Conservation (phyloP, 2,888 invertebrate species). For the Saturnia japonica region DNA sequence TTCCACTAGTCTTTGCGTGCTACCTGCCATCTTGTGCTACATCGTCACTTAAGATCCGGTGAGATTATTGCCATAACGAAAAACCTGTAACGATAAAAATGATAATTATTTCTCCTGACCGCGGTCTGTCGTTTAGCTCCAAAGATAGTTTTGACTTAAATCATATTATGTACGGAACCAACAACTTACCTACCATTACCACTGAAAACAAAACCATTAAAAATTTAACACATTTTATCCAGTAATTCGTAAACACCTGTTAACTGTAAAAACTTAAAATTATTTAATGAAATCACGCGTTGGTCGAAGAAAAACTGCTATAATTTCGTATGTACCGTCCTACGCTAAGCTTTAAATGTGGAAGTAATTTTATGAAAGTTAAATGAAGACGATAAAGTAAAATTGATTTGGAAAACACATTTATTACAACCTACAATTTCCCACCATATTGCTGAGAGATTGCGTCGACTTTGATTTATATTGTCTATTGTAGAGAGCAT, state of each 20-base stretch:
- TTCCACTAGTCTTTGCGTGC: too few species aligned
- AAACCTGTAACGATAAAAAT: too few species aligned
- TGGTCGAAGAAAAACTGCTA: background rate
- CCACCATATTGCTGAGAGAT: background rate
- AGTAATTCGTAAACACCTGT: conserved; percentile 30
- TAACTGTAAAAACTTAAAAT: conserved; percentile 27
- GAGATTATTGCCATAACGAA: too few species aligned
- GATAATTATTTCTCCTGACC: too few species aligned
- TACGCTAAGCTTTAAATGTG: conserved; percentile 19
- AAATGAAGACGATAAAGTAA: background rate
- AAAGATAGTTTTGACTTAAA: too few species aligned
- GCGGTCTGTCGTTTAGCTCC: too few species aligned
- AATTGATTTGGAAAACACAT: conserved; percentile 3
- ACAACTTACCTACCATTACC: background rate
- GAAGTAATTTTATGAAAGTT: background rate
- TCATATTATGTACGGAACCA: background rate
- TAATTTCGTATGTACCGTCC: conserved; percentile 3
- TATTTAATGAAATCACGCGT: background rate
- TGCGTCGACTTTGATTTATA: background rate
- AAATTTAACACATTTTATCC: conserved; percentile 13
- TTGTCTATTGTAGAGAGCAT: background rate
- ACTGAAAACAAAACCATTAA: too few species aligned
- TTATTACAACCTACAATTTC: background rate
- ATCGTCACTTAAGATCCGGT: too few species aligned
- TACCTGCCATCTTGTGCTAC: too few species aligned